Conservation (phyloP, 1,140 invertebrate species). For the Drosophila erecta region DNA sequence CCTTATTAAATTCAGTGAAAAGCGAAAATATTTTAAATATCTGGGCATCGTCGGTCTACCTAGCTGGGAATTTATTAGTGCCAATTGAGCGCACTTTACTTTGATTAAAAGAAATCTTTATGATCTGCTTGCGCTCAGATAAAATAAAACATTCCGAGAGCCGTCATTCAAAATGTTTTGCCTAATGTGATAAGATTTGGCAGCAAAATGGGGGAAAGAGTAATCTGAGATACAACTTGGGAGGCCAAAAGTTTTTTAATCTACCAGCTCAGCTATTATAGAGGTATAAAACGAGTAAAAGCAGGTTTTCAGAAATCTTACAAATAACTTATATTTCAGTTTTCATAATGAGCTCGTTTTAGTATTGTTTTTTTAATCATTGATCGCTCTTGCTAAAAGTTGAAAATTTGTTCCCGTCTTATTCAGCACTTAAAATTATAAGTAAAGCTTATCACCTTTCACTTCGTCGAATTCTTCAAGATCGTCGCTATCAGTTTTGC, state of each 20-base stretch:
- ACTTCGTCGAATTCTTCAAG: conserved; percentile 14
- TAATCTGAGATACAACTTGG: conserved; percentile 1
- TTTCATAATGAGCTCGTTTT: no score
- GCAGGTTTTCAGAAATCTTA: no score
- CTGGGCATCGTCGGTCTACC: conserved; percentile 25
- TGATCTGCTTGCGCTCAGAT: conserved; percentile 48
- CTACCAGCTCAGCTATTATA: no score
- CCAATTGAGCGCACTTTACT: conserved; percentile 74
- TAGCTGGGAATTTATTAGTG: conserved; percentile 60
- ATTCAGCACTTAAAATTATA: not conserved
- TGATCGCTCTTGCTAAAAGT: no score
- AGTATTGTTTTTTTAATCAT: no score
- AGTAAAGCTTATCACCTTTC: conserved; percentile 11
- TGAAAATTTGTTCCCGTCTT: no score
- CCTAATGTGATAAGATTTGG: conserved; percentile 35
- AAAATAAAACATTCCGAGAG: conserved; percentile 20
- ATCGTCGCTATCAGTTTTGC: conserved; percentile 25
- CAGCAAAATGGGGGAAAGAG: conserved; percentile 1
- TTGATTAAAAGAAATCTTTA: conserved; percentile 76
- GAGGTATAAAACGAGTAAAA: not conserved
- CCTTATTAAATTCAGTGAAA: conserved; percentile 74
- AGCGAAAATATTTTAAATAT: conserved; percentile 51
- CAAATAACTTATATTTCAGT: no score
- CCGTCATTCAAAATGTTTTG: conserved; percentile 23
- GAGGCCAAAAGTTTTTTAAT: not conserved